Evolutionary conservation across 2,113 vertebrate genomes (phyloP), one percentile per base, ranked within the genome.

Genomic region (Ceratotherium simum): DNA sequence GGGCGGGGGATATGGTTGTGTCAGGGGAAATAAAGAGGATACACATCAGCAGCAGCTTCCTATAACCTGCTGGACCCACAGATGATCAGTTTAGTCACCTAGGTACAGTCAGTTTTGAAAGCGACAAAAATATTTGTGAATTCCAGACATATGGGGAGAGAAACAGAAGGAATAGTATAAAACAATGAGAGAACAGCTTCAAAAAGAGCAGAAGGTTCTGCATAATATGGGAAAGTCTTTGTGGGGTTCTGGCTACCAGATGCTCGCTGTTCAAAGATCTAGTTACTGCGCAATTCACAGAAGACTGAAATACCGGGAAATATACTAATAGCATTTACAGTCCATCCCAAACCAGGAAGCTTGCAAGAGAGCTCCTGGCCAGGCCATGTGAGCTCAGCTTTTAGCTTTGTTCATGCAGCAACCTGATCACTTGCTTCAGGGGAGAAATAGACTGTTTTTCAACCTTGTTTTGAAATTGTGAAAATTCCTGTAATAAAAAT

Each of bases 401-500:
- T 95, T 65, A 70, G 31, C 78, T 96, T 96, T 96, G 92, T 90
- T 96, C 80, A 9, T 65, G 54, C 9, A 85, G 70, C 92, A 97
- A 97, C 39, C 20, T 60, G 87, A 95, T 96, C 39, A 33, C 78
- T 96, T 72, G 72, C 67, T 56, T 91, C 65, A 86, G 16, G 6
- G 36, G 51, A 20, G 17, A 56, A 70, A 91, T 20, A 88, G 70
- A 56, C 31, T 92, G 42, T 72, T 92, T 97, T 86, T 90, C 62
- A 95, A 72, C 20, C 46, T 96, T 60, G 48, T 25, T 80, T 88
- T 87, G 80, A 96, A 90, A 91, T 90, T 12, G 29, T 91, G 54
- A 95, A 54, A 94, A 95, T 90, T 91, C 54, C 39, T 73, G 25
- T 86, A 84, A 94, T 85, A 94, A 94, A 96, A 97, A 91, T 92